Conservation (phyloP, 2,888 invertebrate species). For the Tipula vernalis region DNA sequence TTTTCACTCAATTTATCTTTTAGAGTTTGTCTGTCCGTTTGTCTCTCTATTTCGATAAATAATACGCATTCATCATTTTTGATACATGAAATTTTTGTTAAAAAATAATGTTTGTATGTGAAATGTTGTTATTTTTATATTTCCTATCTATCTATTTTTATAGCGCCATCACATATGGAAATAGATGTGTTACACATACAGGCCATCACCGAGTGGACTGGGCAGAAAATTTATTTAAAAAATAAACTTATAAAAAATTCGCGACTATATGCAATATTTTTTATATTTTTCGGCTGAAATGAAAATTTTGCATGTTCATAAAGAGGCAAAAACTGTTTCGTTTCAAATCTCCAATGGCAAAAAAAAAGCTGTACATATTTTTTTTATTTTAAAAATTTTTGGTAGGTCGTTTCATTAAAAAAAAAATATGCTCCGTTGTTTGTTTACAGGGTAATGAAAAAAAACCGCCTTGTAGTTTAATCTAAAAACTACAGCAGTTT, state of each 20-base stretch:
- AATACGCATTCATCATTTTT: conserved; percentile 1
- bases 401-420: neutral
- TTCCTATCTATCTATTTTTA: neutral
- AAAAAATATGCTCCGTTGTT: neutral
- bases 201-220: neutral
- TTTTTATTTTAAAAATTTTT: neutral
- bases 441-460: neutral
- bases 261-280: conserved; percentile 5
- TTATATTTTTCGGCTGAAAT: neutral
- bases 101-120: neutral
- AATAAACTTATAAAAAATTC: neutral
- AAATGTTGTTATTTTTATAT: neutral
- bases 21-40: neutral
- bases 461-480: neutral
- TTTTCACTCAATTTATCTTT: neutral
- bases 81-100: neutral
- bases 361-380: neutral
- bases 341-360: neutral
- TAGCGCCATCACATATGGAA: neutral
- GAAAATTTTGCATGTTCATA: neutral
- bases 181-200: neutral
- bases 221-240: neutral
- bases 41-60: conserved; percentile 7
- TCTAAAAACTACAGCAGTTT: neutral
- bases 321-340: conserved; percentile 8